These are phyloP conservation scores for Galendromus occidentalis DNA, from an alignment of 1,140 invertebrate species.

Conservation along the genomic window DNA sequence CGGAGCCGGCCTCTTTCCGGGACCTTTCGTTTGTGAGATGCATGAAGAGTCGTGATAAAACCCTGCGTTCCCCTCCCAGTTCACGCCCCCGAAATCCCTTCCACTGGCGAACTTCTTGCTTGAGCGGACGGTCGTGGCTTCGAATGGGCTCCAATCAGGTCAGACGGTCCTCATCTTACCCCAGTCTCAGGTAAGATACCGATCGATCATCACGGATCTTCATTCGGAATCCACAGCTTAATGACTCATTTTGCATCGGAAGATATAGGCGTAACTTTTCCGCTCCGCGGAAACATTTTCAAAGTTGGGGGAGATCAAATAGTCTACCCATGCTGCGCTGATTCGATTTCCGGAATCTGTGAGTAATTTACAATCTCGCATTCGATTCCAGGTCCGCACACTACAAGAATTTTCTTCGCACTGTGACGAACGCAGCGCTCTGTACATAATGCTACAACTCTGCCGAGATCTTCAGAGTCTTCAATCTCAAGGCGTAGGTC, in stretches of 20 bases:
- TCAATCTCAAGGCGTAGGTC: background rate
- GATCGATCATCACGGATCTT: background rate
- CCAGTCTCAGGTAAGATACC: background rate
- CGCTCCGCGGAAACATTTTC: background rate
- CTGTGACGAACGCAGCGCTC: background rate
- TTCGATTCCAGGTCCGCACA: background rate
- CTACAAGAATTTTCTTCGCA: background rate
- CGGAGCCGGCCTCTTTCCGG: too few species aligned
- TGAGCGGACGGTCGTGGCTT: background rate
- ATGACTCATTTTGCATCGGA: too few species aligned
- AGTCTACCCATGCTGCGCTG: too few species aligned
- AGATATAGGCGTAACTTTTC: background rate
- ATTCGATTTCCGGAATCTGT: too few species aligned
- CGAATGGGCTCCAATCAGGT: background rate
- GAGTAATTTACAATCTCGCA: too few species aligned
- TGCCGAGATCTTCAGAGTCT: constrained; percentile 2
- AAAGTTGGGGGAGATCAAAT: background rate
- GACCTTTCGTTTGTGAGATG: too few species aligned
- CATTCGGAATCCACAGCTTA: background rate
- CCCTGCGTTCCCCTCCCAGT: background rate
- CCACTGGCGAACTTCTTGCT: background rate
- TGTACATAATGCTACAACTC: background rate
- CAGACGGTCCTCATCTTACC: background rate
- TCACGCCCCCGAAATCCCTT: background rate
- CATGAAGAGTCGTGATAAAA: too few species aligned